These are phyloP conservation scores for Aelia acuminata DNA, from an alignment of 2,888 invertebrate genomes.

Conservation along the genomic window DNA sequence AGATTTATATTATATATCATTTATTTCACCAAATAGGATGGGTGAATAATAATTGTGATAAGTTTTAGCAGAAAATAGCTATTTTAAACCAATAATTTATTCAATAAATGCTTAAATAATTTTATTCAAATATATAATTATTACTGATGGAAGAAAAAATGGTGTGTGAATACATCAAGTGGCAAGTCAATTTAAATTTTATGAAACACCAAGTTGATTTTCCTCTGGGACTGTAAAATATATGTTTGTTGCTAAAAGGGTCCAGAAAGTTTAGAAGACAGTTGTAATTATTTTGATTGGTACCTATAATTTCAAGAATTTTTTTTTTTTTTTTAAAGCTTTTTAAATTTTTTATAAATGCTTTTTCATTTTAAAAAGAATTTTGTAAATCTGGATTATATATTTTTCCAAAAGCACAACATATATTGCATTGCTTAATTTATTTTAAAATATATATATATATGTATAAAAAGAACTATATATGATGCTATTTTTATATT, in stretches of 20 bases:
- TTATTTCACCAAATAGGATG: background rate
- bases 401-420: conserved; percentile 43
- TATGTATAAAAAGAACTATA: conserved; percentile 32
- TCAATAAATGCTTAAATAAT: background rate
- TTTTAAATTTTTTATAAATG: conserved; percentile 36
- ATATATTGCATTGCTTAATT: conserved; percentile 28
- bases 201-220: conserved; percentile 23
- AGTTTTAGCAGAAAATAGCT: conserved; percentile 29
- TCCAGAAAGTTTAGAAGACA: conserved; percentile 21
- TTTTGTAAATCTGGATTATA: conserved; percentile 32
- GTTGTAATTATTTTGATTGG: conserved; percentile 24
- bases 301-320: conserved; percentile 15
- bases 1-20: background rate
- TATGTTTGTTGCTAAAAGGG: conserved; percentile 2
- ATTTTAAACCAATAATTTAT: conserved; percentile 13
- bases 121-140: background rate
- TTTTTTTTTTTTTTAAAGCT: background rate
- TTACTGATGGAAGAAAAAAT: background rate
- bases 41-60: conserved; percentile 43
- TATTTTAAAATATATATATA: conserved; percentile 31
- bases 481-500: conserved; percentile 42
- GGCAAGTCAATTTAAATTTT: conserved; percentile 16
- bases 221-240: background rate
- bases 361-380: background rate
- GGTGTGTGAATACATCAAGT: background rate